Percentiles rank a stretch among this genome's conserved stretches.
Evolutionary conservation across 2,113 vertebrate species (phyloP).

Genomic region (Lamprotornis superbus): DNA sequence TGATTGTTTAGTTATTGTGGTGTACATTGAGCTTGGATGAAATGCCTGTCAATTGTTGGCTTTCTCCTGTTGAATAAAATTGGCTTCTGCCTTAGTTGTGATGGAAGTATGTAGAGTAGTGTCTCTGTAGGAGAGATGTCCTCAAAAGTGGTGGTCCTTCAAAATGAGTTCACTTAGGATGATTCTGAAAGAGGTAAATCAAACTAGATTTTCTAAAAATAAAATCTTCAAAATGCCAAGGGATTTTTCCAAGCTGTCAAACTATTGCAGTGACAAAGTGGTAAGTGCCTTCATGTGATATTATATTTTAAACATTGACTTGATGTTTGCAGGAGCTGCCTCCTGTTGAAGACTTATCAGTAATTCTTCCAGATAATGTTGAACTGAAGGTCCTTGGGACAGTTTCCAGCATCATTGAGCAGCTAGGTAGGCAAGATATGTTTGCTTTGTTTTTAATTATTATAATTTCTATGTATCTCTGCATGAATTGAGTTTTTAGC

Average conservation of each 20-base stretch:
- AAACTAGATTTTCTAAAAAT: not conserved
- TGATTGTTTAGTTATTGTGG: not conserved
- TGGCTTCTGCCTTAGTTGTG: not conserved
- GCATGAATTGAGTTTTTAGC: not conserved
- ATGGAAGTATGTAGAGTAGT: not conserved
- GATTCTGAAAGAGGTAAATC: not conserved
- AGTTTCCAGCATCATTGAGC: constrained; percentile 85
- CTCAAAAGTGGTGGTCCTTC: not conserved
- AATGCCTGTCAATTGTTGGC: not conserved
- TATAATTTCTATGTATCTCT: not conserved
- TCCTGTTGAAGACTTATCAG: constrained; percentile 79
- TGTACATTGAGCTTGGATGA: not conserved
- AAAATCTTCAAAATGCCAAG: not conserved
- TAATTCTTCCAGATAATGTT: constrained; percentile 80
- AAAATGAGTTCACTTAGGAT: not conserved
- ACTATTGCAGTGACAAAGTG: not conserved
- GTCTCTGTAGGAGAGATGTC: not conserved
- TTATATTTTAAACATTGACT: not conserved
- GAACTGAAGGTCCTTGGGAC: constrained; percentile 83
- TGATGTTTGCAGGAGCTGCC: constrained; percentile 80
- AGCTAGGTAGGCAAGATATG: constrained; percentile 78
- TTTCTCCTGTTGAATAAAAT: not conserved
- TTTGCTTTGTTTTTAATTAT: not conserved
- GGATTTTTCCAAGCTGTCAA: not conserved
- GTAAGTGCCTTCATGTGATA: not conserved